phyloP scores from a whole-genome alignment of 1,140 invertebrate species.

The Potamilus streckersoni region DNA sequence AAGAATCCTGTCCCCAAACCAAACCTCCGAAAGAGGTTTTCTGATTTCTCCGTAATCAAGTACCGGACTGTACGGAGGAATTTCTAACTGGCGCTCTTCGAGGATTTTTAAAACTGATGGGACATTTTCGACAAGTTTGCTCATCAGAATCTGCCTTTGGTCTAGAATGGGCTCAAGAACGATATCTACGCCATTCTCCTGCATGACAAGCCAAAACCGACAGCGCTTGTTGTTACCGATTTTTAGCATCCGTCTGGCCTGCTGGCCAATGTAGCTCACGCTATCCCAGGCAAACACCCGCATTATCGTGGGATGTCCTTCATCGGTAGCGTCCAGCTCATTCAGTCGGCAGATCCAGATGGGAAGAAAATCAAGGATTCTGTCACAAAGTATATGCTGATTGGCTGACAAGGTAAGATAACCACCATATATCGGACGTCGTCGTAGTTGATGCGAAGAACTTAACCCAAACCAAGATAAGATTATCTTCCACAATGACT shows the following conservation, averaged over 20 bases:
- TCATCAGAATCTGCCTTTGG: background rate
- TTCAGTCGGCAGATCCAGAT: background rate
- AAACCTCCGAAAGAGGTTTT: conserved; percentile 5
- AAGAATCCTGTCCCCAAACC: background rate
- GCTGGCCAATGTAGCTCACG: conserved; percentile 14
- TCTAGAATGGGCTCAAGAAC: conserved; percentile 14
- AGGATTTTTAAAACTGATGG: background rate
- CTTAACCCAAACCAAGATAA: conserved; percentile 1
- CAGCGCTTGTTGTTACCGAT: background rate
- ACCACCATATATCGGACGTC: conserved; percentile 3
- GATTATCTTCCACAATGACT: conserved; percentile 9
- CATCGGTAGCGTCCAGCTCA: background rate
- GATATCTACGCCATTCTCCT: background rate
- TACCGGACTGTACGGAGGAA: background rate
- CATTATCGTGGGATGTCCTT: background rate
- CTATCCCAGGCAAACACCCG: conserved; percentile 21
- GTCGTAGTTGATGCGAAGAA: conserved; percentile 3
- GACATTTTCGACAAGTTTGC: background rate
- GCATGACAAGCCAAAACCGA: conserved; percentile 17
- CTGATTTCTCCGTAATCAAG: background rate
- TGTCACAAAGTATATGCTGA: background rate
- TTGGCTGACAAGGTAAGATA: background rate
- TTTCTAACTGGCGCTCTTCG: background rate
- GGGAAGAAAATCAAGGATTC: conserved; percentile 7
- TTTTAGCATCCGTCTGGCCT: conserved; percentile 7